Conservation (phyloP, 2,797 vertebrate genomes). For the Sebastiscus albofasciatus region DNA sequence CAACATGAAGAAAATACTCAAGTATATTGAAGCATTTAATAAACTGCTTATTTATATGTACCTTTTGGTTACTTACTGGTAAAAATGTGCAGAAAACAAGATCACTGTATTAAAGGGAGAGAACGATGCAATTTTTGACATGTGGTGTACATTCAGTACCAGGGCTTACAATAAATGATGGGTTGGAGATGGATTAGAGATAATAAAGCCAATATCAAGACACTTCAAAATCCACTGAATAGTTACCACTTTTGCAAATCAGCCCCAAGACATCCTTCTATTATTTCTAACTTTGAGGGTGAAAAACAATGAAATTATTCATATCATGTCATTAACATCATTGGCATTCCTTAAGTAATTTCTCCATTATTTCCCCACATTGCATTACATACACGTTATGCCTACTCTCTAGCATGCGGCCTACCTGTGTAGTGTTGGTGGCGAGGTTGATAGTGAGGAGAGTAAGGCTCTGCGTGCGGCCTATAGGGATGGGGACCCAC, state of each 20-base stretch:
- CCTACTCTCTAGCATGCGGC: neutral
- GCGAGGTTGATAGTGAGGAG: conserved; percentile 21
- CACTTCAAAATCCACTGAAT: neutral
- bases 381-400: neutral
- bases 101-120: neutral
- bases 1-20: too few species aligned
- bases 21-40: too few species aligned
- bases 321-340: neutral
- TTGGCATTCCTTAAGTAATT: neutral
- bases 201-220: neutral
- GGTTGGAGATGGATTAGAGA: neutral
- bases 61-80: too few species aligned
- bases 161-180: neutral
- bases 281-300: neutral
- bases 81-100: neutral
- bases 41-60: too few species aligned
- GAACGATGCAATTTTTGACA: neutral
- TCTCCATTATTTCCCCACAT: neutral
- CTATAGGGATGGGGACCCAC: conserved; percentile 11
- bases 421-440: conserved; percentile 51
- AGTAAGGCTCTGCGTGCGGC: conserved; percentile 22
- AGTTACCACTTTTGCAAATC: neutral
- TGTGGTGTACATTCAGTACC: neutral
- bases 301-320: neutral
- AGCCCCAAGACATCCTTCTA: neutral